Evolutionary conservation across 2,888 invertebrate species (phyloP).

Genomic region (Eristalinus aeneus): DNA sequence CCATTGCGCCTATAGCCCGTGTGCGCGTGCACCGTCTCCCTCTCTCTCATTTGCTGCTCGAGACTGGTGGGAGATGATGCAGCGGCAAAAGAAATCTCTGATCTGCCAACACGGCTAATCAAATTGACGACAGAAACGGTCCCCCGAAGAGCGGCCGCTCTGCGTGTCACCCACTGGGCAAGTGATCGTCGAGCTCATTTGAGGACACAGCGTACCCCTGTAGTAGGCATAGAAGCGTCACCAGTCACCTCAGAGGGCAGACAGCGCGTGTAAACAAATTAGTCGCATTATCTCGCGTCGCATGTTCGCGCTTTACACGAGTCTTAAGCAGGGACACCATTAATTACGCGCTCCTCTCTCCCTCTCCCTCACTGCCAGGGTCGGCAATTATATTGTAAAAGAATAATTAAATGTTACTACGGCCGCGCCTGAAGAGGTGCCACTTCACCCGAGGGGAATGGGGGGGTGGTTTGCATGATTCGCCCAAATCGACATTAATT

Average conservation of each 20-base stretch:
- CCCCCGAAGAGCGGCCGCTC: constrained; percentile 55
- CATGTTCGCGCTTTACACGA: constrained; percentile 65
- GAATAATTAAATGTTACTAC: constrained; percentile 35
- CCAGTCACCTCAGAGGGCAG: neutral
- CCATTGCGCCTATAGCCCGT: constrained; percentile 1
- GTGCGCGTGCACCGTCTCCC: neutral
- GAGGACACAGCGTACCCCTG: constrained; percentile 34
- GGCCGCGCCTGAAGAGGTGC: neutral
- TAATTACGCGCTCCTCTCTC: constrained; percentile 52
- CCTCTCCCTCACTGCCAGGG: neutral
- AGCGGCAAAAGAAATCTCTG: constrained; percentile 28
- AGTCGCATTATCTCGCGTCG: constrained; percentile 62
- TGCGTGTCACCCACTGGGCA: constrained; percentile 65
- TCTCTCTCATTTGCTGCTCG: neutral
- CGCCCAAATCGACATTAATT: constrained; percentile 57
- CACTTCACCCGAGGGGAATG: neutral
- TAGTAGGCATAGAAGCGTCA: constrained; percentile 17
- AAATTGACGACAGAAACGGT: constrained; percentile 67
- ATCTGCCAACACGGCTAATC: constrained; percentile 68
- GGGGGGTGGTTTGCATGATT: constrained; percentile 38
- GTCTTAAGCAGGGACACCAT: constrained; percentile 45
- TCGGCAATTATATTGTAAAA: constrained; percentile 58
- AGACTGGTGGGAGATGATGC: neutral
- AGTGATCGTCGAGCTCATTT: constrained; percentile 36
- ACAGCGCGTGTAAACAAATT: constrained; percentile 65